phyloP scores from a whole-genome alignment of 1,140 invertebrate genomes.

The Trichoplusia ni region DNA sequence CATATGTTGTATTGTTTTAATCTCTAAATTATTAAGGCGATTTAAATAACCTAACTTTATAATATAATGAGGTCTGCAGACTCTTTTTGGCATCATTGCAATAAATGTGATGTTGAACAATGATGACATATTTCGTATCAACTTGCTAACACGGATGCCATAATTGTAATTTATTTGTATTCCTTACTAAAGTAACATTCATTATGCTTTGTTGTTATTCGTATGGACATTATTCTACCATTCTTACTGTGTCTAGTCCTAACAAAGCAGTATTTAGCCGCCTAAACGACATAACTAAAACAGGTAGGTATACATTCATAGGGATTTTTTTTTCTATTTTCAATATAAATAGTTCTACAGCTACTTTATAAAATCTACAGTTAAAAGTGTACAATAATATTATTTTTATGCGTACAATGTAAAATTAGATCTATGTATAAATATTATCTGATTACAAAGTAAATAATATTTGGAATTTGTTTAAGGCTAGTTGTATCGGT shows the following conservation, averaged over 20 bases:
- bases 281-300: constrained; percentile 57
- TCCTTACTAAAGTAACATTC: constrained; percentile 39
- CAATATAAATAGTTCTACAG: constrained; percentile 73
- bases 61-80: constrained; percentile 71
- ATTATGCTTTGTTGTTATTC: constrained; percentile 73
- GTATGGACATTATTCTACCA: constrained; percentile 64
- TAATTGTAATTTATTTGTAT: constrained; percentile 32
- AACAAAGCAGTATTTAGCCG: constrained; percentile 66
- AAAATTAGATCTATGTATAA: constrained; percentile 78
- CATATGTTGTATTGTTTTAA: constrained; percentile 64
- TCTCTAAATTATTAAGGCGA: constrained; percentile 70
- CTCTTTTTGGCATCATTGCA: constrained; percentile 66
- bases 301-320: constrained; percentile 73
- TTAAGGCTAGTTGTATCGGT: constrained; percentile 71
- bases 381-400: constrained; percentile 77
- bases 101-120: constrained; percentile 60
- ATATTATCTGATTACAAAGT: constrained; percentile 77
- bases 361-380: constrained; percentile 72
- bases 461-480: constrained; percentile 78
- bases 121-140: not conserved
- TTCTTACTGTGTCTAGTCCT: constrained; percentile 51
- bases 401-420: constrained; percentile 77
- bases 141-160: constrained; percentile 7
- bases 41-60: constrained; percentile 65
- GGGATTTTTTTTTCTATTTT: constrained; percentile 50